Conservation (phyloP, 2,797 vertebrate genomes). For the Enteromius viviparus region DNA sequence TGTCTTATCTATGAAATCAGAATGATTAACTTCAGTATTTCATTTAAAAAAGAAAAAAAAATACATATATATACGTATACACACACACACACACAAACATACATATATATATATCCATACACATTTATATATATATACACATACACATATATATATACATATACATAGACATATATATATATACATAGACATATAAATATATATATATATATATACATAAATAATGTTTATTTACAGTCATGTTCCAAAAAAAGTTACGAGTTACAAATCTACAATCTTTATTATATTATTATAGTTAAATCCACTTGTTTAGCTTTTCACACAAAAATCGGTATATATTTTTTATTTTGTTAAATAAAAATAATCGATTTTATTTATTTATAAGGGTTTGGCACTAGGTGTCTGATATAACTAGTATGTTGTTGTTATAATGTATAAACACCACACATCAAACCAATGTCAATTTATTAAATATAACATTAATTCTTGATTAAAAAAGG, state of each 20-base stretch:
- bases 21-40: neutral
- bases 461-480: neutral
- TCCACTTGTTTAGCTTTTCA: neutral
- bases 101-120: neutral
- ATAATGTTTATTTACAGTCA: too few relatives aligned
- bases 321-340: neutral
- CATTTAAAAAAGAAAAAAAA: too few relatives aligned
- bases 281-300: neutral
- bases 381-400: neutral
- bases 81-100: too few relatives aligned
- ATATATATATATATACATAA: neutral
- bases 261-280: neutral
- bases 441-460: neutral
- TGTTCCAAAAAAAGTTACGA: neutral
- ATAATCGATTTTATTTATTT: neutral
- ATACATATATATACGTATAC: too few relatives aligned
- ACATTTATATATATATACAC: too few relatives aligned
- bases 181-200: neutral
- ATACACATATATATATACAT: too few relatives aligned
- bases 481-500: neutral
- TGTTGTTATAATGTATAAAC: neutral
- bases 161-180: too few relatives aligned
- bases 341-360: neutral
- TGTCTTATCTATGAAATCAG: neutral
- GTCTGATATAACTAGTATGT: neutral